phyloP scores from a whole-genome alignment of 2,797 vertebrate genomes.

The Catostomus latipinnis region DNA sequence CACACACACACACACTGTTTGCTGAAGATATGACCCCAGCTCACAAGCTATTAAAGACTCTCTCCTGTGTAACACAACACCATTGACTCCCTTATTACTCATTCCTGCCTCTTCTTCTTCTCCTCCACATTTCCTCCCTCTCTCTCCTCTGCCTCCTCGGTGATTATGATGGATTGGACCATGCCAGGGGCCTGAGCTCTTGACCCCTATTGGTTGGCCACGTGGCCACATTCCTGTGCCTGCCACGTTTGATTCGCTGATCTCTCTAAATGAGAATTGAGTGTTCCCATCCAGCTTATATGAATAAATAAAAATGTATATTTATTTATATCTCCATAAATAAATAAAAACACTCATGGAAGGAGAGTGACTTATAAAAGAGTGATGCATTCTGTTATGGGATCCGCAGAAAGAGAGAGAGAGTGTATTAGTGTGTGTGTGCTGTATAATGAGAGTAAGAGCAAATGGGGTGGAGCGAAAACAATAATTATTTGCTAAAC shows the following conservation, averaged over 20 bases:
- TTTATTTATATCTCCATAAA: conserved; percentile 43
- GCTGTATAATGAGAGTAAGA: conserved; percentile 6
- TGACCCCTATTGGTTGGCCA: conserved; percentile 33
- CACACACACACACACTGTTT: neutral
- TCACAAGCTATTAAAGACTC: conserved; percentile 3
- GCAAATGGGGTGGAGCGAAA: conserved; percentile 12
- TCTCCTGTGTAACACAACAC: conserved; percentile 25
- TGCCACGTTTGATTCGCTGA: neutral
- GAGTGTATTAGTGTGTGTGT: neutral
- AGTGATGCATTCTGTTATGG: conserved; percentile 21
- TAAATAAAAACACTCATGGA: conserved; percentile 30
- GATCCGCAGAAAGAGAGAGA: neutral
- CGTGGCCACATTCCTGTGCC: conserved; percentile 25
- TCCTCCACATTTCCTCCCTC: conserved; percentile 5
- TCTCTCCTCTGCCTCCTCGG: conserved; percentile 1
- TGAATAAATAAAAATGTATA: conserved; percentile 41
- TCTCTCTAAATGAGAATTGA: conserved; percentile 34
- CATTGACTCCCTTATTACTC: conserved; percentile 31
- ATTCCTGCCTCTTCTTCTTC: conserved; percentile 9
- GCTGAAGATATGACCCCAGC: neutral
- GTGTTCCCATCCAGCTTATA: conserved; percentile 8
- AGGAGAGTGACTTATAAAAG: conserved; percentile 36
- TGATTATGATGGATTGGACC: conserved; percentile 42
- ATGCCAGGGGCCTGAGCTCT: conserved; percentile 20
- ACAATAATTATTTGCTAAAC: conserved; percentile 21